A percentile compares a stretch with the other conserved stretches of the same genome.
Evolutionary conservation across 2,797 vertebrate genomes (phyloP).

Genomic region (Pterois miles): DNA sequence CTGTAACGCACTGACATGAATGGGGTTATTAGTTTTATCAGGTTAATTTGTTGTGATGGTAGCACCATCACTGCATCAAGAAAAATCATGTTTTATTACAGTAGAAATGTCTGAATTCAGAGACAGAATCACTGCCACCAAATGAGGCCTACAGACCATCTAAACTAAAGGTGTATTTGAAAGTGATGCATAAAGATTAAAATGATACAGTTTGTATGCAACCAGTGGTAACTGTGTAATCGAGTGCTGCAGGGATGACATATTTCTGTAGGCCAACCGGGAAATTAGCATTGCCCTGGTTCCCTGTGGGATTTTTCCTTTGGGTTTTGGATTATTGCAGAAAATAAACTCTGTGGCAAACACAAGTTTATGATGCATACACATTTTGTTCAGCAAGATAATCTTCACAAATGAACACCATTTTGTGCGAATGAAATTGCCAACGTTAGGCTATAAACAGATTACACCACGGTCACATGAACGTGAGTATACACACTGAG

Average conservation of each 20-base stretch:
- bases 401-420: no score
- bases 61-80: slow-evolving; percentile 12
- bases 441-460: neutral
- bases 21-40: slow-evolving; percentile 43
- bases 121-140: neutral
- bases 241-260: neutral
- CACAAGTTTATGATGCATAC: no score
- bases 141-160: neutral
- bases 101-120: slow-evolving; percentile 6
- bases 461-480: neutral
- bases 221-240: neutral
- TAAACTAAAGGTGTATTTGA: neutral
- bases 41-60: slow-evolving; percentile 30
- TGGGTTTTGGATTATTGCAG: neutral
- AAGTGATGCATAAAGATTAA: neutral
- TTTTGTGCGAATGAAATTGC: neutral
- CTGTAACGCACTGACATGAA: slow-evolving; percentile 51
- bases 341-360: neutral
- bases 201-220: neutral
- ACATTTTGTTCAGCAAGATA: no score
- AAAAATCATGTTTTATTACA: neutral
- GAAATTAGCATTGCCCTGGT: neutral
- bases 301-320: neutral
- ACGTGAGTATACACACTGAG: no score
- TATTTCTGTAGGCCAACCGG: neutral